Evolutionary conservation across 2,888 invertebrate species (phyloP).

Genomic region (Pogonocherus hispidulus): DNA sequence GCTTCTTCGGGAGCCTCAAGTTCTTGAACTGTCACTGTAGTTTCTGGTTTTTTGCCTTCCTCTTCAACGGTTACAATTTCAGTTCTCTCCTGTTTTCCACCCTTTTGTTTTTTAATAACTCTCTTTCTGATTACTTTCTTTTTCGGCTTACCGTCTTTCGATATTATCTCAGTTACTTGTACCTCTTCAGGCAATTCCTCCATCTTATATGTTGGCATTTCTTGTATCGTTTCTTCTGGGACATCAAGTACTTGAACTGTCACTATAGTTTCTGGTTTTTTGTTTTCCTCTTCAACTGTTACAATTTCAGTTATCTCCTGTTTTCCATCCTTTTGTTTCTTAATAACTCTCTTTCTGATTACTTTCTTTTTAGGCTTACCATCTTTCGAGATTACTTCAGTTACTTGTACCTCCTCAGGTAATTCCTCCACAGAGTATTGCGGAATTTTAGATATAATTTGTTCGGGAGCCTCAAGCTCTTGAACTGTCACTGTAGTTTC

Average conservation of each 20-base stretch:
- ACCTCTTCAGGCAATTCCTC: constrained; percentile 38
- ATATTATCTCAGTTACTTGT: constrained; percentile 51
- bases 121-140: constrained; percentile 59
- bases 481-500: constrained; percentile 55
- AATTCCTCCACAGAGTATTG: constrained; percentile 50
- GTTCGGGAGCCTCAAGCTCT: constrained; percentile 55
- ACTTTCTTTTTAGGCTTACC: constrained; percentile 59
- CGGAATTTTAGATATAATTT: constrained; percentile 56
- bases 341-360: constrained; percentile 68
- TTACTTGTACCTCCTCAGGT: constrained; percentile 47
- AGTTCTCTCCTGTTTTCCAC: constrained; percentile 55
- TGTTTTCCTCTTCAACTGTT: constrained; percentile 62
- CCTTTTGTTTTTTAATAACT: constrained; percentile 59
- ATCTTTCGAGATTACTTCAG: constrained; percentile 50
- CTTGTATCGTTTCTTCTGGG: constrained; percentile 48
- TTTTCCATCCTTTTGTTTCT: constrained; percentile 58
- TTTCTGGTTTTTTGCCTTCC: constrained; percentile 57
- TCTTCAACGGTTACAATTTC: constrained; percentile 50
- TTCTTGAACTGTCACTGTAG: constrained; percentile 58
- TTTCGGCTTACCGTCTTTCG: constrained; percentile 51
- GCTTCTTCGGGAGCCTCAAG: constrained; percentile 43
- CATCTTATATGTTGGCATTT: constrained; percentile 45
- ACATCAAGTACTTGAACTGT: constrained; percentile 55
- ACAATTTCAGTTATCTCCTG: constrained; percentile 58
- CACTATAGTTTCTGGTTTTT: constrained; percentile 50